Evolutionary conservation across 2,113 vertebrate genomes (phyloP).

Genomic region (Malaclemys terrapin): DNA sequence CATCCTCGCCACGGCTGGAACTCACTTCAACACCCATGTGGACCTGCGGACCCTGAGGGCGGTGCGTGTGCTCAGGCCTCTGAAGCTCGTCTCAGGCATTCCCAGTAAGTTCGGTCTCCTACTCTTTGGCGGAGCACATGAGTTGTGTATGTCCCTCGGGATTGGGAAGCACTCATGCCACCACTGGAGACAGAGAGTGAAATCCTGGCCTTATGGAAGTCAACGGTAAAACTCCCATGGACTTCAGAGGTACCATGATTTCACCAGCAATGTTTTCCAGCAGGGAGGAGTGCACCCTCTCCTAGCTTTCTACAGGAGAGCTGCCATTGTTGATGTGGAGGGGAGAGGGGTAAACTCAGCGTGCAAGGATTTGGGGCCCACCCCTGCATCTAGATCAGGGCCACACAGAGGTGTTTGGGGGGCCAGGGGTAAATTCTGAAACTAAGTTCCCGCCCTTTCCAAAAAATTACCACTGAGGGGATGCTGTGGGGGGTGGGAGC

Average conservation of each 20-base stretch:
- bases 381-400: neutral
- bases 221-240: neutral
- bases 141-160: rapidly evolving
- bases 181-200: rapidly evolving
- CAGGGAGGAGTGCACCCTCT: neutral
- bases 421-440: neutral
- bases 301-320: neutral
- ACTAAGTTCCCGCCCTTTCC: neutral
- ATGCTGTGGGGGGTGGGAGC: too few species aligned
- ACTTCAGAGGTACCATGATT: neutral
- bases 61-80: constrained; percentile 92
- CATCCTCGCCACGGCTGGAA: constrained; percentile 95
- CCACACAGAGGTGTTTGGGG: neutral
- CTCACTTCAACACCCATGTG: constrained; percentile 97
- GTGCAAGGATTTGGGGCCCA: neutral
- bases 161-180: rapidly evolving
- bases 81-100: constrained; percentile 98
- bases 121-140: rapidly evolving
- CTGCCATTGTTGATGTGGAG: too few species aligned
- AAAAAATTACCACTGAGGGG: neutral
- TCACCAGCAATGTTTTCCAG: neutral
- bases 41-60: constrained; percentile 96
- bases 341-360: neutral
- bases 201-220: neutral
- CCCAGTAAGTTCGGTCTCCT: constrained; percentile 86